Evolutionary conservation across 2,113 vertebrate species (phyloP).

Genomic region (Antechinus flavipes): DNA sequence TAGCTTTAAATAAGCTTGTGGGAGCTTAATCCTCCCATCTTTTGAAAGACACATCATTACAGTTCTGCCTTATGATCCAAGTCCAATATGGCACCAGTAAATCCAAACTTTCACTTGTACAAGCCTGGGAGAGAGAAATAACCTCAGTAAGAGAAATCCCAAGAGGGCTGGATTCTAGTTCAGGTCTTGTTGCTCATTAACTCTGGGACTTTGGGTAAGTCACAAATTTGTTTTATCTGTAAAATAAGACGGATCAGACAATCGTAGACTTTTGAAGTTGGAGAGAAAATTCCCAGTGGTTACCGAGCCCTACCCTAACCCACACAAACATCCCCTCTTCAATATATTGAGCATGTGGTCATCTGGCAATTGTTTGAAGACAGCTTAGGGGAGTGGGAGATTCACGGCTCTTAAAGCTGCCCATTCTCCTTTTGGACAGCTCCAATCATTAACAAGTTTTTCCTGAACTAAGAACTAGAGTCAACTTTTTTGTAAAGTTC

Average conservation of each 20-base stretch:
- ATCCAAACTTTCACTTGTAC: neutral
- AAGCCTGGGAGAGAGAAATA: neutral
- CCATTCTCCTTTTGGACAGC: neutral
- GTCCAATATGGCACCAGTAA: constrained; percentile 24
- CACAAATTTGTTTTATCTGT: neutral
- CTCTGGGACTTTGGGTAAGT: neutral
- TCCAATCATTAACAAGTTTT: neutral
- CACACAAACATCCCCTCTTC: neutral
- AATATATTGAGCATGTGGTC: neutral
- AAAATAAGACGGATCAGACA: neutral
- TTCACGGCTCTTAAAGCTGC: neutral
- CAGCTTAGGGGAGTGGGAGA: neutral
- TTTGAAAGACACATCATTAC: constrained; percentile 46
- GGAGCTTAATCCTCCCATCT: constrained; percentile 24
- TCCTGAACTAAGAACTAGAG: neutral
- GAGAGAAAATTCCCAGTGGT: neutral
- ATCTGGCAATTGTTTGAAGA: neutral
- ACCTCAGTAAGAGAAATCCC: neutral
- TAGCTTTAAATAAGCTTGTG: constrained; percentile 24
- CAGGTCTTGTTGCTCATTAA: neutral
- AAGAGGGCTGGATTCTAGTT: neutral
- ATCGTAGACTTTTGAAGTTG: neutral
- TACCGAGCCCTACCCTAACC: neutral
- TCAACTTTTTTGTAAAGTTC: neutral
- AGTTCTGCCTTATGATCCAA: constrained; percentile 22